Evolutionary conservation across 2,797 vertebrate species (phyloP), one percentile per base, ranked within the genome.

Genomic region (Epinephelus malabaricus): DNA sequence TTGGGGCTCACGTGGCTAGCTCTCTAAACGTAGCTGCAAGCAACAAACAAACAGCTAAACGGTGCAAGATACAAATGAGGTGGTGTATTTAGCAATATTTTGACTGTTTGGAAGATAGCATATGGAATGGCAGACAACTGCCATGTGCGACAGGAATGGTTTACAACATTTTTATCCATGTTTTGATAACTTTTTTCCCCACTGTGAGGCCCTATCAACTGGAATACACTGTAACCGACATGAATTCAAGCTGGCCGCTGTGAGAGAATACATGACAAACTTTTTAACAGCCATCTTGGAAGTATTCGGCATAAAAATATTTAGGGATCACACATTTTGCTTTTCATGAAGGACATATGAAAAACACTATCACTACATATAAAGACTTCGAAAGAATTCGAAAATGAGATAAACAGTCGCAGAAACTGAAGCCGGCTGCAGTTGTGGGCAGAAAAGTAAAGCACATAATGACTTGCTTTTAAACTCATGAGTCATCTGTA

Each of bases 11-110:
- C n/a, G 4, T 58, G 69, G 38, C 25, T 7, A 5, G 17, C 6
- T 43, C 5, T 75, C 47, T 40, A 76, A 73, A 74, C 11, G 6
- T 1, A 68, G 27, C 9, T 45, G 38, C 15, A 14, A 43, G 50
- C 40, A 51, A 82, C 79, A 81, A 86, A 86, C 71, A 64, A 83
- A 80, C 58, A 1, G 45, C 34, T 54, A n/a, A 79, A 49, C 47
- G 61, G 60, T 69, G 49, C 65, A 46, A 38, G n/a, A 23, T 43
- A 59, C 61, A 58, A 49, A 69, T 1, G n/a, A 60, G 38, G 30
- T 0, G 3, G 19, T 10, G 38, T 2, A 13, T 71, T 50, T 2
- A 17, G 6, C 2, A n/a, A 18, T 15, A 12, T 13, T 60, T 7
- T 30, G 7, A 51, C 6, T 8, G 62, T 64, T 25, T 30, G 15